Evolutionary conservation across 2,888 invertebrate genomes (phyloP), one percentile per base, ranked within the genome.

Genomic region (Acleris laterana): DNA sequence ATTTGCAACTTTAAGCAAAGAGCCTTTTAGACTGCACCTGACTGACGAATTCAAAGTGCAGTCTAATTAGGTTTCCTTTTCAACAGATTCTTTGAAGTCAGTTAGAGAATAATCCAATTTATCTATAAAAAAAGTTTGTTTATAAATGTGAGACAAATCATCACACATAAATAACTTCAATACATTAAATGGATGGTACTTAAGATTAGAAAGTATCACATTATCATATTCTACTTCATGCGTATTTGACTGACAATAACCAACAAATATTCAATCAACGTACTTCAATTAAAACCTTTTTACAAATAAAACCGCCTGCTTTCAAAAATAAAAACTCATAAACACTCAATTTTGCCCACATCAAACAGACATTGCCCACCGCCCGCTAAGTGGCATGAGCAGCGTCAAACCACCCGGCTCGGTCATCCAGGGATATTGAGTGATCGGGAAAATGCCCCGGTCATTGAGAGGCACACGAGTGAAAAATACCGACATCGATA

Each of bases 401-500:
- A 42, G 38, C 32, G 42, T 22, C n/a, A 56, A 32, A 44, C 20
- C 19, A 6, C 11, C 13, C 1, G 52, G 22, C 5, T 32, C 22
- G 52, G n/a, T 51, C 22, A 51, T 51, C 20, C 19, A 53, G 53
- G 2, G n/a, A 22, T 56, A 44, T 25, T 16, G 46, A 25, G n/a
- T 11, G 25, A 57, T 57, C 25, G 46, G 22, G 56, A 57, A 57
- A 46, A 57, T 46, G 46, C 22, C 22, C 17, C 25, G 17, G 1
- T 11, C 60, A 67, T 65, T 62, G 68, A 76, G 70, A 69, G 71
- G 77, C 72, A 57, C 46, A 22, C 64, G 70, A 71, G 74, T 87
- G 89, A 89, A 86, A 87, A 88, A 90, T 84, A 78, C 72, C 73
- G 60, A 80, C 82, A 90, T 89, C 83, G 84, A 87, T 90, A 86